Evolutionary conservation across 2,113 vertebrate genomes (phyloP), one percentile per base, ranked within the genome.

Genomic region (Chaenogobius annularis): DNA sequence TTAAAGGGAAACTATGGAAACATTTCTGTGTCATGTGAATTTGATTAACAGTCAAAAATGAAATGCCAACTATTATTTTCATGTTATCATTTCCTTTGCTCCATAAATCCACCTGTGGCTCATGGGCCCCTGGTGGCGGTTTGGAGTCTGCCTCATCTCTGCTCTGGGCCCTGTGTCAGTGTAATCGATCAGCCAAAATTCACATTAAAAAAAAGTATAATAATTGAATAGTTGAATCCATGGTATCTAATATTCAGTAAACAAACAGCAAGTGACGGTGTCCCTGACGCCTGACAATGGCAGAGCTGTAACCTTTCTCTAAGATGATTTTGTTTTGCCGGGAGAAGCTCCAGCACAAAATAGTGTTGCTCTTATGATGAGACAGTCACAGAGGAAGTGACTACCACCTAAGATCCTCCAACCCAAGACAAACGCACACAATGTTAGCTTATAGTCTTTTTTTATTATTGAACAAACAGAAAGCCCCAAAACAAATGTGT

Each of bases 381-480:
- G 63, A 46, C 5, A n/a, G 40, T 46, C 44, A 46, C 44, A 46
- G 10, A 47, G 43, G n/a, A 47, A 66, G 44, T 66, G 43, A 66
- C 64, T 66, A 13, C 6, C 43, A 23, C 44, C n/a, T 47, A 8
- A 23, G n/a, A 22, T 22, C 40, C 64, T 14, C 64, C 64, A 9
- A 22, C 64, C 0, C 1, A 74, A 69, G 12, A 69, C 68, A 54
- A 69, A 46, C 10, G 69, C 63, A 73, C 43, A 72, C 19, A 65
- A 10, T 35, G 40, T 74, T 55, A 69, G 55, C 26, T 67, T 78
- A 88, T 85, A 54, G 62, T 83, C 46, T 56, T 81, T 90, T 58
- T 81, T 91, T 26, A 26, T 92, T 87, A 91, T 88, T 91, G 81
- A 88, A 81, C 81, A 87, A 61, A 63, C 69, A 59, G 71, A 56